Evolutionary conservation across 2,797 vertebrate genomes (phyloP).

Genomic region (Phrynocephalus guinanensis): DNA sequence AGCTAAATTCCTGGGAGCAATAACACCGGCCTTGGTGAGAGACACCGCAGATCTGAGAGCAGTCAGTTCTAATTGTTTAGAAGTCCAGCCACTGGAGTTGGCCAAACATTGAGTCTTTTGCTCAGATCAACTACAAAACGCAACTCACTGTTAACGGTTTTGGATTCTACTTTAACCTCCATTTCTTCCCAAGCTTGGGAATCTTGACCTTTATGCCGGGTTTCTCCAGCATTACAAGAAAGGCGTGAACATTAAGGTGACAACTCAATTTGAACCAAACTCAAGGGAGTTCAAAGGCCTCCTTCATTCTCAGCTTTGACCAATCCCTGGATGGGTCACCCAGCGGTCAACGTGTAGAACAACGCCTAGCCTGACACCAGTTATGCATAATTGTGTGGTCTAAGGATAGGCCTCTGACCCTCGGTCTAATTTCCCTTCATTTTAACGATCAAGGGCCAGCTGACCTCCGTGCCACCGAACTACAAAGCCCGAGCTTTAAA

Average conservation of each 20-base stretch:
- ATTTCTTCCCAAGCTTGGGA: not conserved
- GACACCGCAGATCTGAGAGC: not conserved
- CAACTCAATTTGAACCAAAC: not conserved
- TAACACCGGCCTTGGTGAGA: not conserved
- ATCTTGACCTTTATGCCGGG: not conserved
- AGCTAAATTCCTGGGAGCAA: not conserved
- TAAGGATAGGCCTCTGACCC: slow-evolving; percentile 11
- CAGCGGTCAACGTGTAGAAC: not conserved
- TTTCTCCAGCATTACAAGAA: slow-evolving; percentile 20
- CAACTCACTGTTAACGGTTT: not conserved
- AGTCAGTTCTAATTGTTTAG: not conserved
- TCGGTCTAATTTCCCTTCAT: not conserved
- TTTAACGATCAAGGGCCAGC: not conserved
- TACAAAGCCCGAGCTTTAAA: not conserved
- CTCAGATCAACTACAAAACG: not conserved
- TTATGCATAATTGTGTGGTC: not conserved
- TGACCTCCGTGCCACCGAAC: slow-evolving; percentile 1
- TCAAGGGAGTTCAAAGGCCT: not conserved
- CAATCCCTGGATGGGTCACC: not conserved
- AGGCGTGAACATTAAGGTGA: not conserved
- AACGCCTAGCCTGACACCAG: not conserved
- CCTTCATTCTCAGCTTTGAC: not conserved
- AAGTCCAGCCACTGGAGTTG: not conserved
- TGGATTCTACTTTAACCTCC: not conserved
- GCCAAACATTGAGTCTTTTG: not conserved